Evolutionary conservation across 2,113 vertebrate species (phyloP).

Genomic region (Falcunculus frontatus): DNA sequence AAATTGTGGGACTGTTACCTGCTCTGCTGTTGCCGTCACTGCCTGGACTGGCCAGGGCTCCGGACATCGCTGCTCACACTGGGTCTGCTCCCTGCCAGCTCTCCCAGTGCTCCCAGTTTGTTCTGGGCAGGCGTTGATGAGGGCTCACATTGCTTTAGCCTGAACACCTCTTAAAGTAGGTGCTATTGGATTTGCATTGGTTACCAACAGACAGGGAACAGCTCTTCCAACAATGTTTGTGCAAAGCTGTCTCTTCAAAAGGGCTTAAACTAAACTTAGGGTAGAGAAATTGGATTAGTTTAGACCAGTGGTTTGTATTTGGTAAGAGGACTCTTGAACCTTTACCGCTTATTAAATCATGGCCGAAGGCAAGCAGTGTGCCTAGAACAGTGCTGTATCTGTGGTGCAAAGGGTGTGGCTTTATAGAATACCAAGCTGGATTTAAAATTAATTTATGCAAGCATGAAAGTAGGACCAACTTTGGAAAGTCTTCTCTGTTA

Average conservation of each 20-base stretch:
- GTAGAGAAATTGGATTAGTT: not conserved
- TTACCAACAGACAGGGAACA: too few species aligned
- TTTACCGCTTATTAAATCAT: not conserved
- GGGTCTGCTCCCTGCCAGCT: not conserved
- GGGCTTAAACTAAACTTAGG: not conserved
- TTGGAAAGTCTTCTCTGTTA: not conserved
- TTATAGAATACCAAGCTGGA: not conserved
- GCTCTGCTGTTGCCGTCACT: not conserved
- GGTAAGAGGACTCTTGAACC: not conserved
- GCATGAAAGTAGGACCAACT: not conserved
- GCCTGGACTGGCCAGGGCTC: not conserved
- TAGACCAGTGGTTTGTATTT: not conserved
- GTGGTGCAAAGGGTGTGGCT: not conserved
- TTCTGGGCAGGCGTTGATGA: not conserved
- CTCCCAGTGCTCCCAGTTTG: not conserved
- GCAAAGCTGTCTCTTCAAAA: not conserved
- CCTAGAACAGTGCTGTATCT: not conserved
- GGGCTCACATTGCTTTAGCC: fast-evolving
- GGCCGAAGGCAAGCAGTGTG: not conserved
- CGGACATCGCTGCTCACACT: fast-evolving
- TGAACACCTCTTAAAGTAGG: not conserved
- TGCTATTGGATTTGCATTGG: fast-evolving
- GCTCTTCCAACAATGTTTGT: not conserved
- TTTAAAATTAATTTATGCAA: not conserved
- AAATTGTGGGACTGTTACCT: not conserved